A percentile compares a stretch with the other conserved stretches of the same genome.
Evolutionary conservation across 1,140 invertebrate genomes (phyloP).

Genomic region (Triops longicaudatus): DNA sequence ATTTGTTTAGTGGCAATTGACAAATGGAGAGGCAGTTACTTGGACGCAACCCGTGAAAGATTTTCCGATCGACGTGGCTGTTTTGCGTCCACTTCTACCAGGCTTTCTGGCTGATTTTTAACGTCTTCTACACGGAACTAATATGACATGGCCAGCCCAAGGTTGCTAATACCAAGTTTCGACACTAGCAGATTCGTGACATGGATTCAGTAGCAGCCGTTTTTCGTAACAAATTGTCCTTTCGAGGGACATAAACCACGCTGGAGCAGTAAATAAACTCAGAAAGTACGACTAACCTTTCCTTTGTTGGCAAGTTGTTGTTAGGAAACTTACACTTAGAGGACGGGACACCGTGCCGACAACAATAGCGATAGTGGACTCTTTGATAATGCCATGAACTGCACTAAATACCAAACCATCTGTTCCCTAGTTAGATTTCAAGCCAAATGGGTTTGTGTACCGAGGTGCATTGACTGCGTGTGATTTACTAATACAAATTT

Average conservation of each 20-base stretch:
- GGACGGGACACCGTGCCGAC: neutral
- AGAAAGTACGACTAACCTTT: neutral
- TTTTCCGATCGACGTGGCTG: neutral
- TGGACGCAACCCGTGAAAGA: neutral
- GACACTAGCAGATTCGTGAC: neutral
- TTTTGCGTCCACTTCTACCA: neutral
- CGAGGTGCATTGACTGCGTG: no score
- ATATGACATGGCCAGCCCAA: neutral
- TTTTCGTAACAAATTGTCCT: neutral
- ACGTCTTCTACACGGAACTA: neutral
- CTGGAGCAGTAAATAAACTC: neutral
- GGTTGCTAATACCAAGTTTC: neutral
- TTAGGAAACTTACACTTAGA: neutral
- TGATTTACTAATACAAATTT: no score
- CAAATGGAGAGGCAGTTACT: constrained; percentile 3
- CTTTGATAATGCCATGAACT: neutral
- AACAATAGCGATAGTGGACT: neutral
- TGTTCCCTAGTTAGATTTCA: neutral
- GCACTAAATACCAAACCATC: neutral
- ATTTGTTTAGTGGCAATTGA: constrained; percentile 8
- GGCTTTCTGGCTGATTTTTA: neutral
- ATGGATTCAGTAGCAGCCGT: neutral
- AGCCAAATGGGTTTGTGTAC: neutral
- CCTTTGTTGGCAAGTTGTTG: neutral
- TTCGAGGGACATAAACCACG: neutral